Conservation (phyloP, 2,797 vertebrate genomes). For the Ctenosaura bakeri region DNA sequence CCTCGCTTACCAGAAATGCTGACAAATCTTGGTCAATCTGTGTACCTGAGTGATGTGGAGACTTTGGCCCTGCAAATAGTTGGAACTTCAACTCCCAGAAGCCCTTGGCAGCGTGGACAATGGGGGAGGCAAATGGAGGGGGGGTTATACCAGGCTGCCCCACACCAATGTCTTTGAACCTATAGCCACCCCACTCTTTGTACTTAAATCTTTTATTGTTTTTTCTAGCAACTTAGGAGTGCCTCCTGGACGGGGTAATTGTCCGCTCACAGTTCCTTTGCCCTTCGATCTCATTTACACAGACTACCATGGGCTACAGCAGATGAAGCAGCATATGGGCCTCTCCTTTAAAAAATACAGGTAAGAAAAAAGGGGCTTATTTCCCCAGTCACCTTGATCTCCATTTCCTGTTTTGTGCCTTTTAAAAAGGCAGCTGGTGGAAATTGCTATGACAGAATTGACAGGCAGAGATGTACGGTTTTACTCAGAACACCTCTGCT, state of each 20-base stretch:
- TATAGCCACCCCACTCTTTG: neutral
- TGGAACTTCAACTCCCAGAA: neutral
- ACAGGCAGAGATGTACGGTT: neutral
- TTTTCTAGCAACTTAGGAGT: constrained; percentile 91
- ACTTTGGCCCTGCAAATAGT: too few relatives aligned
- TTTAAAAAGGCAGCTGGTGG: neutral
- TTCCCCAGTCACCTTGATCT: neutral
- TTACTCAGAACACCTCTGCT: neutral
- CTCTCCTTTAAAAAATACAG: constrained; percentile 96
- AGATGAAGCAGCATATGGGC: constrained; percentile 99
- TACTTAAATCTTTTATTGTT: constrained; percentile 59
- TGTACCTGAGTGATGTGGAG: too few relatives aligned
- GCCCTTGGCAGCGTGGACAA: neutral
- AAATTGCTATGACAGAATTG: neutral
- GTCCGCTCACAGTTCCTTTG: constrained; percentile 91
- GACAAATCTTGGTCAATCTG: too few relatives aligned
- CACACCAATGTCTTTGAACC: neutral
- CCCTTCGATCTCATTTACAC: constrained; percentile 98
- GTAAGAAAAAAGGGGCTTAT: constrained; percentile 78
- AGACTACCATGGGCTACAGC: constrained; percentile 96
- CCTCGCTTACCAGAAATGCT: too few relatives aligned
- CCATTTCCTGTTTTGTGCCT: neutral
- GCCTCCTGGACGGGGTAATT: constrained; percentile 96
- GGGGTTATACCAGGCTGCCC: neutral
- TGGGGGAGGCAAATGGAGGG: neutral